Evolutionary conservation across 1,140 invertebrate species (phyloP).

Genomic region (Belonocnema kinseyi): DNA sequence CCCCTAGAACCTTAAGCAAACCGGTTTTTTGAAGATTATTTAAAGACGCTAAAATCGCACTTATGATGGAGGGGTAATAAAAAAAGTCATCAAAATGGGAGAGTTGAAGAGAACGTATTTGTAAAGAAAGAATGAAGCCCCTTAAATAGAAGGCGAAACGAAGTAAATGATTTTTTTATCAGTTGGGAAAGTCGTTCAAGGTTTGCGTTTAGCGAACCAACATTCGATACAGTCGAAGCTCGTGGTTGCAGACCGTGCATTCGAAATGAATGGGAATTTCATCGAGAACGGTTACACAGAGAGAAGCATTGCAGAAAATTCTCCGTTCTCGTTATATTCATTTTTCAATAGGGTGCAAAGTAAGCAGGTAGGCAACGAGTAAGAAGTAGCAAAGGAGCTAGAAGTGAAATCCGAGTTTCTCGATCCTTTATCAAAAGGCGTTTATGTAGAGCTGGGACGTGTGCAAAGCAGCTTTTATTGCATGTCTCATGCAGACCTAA

Average conservation of each 20-base stretch:
- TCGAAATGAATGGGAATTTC: slow-evolving; percentile 18
- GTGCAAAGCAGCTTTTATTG: slow-evolving; percentile 44
- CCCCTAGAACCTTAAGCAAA: no score
- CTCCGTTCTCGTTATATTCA: slow-evolving; percentile 9
- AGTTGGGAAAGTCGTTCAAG: not conserved
- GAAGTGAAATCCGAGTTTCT: not conserved
- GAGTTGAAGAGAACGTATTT: not conserved
- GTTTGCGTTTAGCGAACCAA: not conserved
- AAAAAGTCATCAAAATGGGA: not conserved
- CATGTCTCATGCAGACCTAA: slow-evolving; percentile 26
- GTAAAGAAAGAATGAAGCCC: not conserved
- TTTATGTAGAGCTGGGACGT: slow-evolving; percentile 20
- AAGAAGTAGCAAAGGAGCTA: slow-evolving; percentile 7
- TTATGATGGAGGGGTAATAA: no score
- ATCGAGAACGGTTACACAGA: not conserved
- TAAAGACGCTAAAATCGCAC: no score
- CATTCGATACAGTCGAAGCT: not conserved
- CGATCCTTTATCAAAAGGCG: slow-evolving; percentile 37
- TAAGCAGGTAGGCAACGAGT: not conserved
- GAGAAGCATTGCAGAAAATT: slow-evolving; percentile 1
- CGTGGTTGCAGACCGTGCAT: not conserved
- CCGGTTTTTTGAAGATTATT: no score
- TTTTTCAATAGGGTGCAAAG: slow-evolving; percentile 15
- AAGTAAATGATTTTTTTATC: not conserved
- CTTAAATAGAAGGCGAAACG: not conserved